Percentiles rank a stretch among this genome's conserved stretches.
Conservation (phyloP, 2,797 vertebrate species). For the Nyctibius grandis region DNA sequence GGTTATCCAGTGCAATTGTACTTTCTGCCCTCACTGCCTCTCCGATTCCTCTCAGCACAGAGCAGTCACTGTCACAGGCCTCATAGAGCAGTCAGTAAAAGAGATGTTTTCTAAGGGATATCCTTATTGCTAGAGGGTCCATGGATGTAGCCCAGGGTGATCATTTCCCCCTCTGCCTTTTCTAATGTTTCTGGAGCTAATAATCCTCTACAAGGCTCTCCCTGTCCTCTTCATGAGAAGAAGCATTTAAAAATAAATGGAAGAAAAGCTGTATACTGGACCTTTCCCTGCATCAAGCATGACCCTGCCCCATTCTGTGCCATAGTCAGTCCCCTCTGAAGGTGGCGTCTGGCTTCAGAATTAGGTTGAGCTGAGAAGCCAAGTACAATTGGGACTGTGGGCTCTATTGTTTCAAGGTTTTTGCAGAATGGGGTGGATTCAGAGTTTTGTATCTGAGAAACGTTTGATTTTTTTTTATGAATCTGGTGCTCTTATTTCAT, state of each 20-base stretch:
- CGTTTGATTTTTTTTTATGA: neutral
- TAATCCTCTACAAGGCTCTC: neutral
- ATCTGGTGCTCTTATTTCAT: neutral
- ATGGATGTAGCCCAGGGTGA: neutral
- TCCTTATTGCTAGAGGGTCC: neutral
- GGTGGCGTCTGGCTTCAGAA: neutral
- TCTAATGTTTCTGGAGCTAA: neutral
- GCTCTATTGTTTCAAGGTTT: neutral
- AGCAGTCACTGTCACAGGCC: neutral
- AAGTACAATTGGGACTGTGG: neutral
- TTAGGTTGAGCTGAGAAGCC: neutral
- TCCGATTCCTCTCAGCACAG: neutral
- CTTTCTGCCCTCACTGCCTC: neutral
- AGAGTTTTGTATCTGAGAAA: neutral
- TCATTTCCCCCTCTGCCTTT: neutral
- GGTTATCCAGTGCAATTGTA: neutral
- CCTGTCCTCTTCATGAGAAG: neutral
- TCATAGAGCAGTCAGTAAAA: neutral
- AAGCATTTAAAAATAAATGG: neutral
- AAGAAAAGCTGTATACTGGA: neutral
- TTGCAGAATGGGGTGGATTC: neutral
- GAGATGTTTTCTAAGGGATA: neutral
- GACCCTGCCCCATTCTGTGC: neutral
- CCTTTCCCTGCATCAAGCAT: neutral
- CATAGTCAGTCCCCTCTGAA: neutral